phyloP scores from a whole-genome alignment of 2,797 vertebrate genomes.

The Pipistrellus pipistrellus region DNA sequence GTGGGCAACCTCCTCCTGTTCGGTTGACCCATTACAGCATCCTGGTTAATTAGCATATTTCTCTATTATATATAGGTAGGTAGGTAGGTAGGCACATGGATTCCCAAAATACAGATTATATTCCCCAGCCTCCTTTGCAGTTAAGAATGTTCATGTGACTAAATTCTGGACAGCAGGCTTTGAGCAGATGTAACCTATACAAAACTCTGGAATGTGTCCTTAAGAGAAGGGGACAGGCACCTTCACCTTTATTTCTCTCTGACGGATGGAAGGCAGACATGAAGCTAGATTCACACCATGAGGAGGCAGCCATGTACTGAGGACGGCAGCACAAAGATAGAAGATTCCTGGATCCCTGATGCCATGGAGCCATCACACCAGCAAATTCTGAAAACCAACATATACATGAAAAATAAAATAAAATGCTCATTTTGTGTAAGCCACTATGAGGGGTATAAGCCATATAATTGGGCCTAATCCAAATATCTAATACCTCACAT shows the following conservation, averaged over 20 bases:
- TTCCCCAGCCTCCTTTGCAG: not conserved
- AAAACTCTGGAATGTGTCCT: not conserved
- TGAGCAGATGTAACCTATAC: not conserved
- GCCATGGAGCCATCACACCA: not conserved
- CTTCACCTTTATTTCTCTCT: not conserved
- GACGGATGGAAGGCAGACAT: not conserved
- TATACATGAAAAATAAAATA: not conserved
- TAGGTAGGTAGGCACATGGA: not conserved
- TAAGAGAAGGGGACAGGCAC: not conserved
- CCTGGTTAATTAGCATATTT: no score
- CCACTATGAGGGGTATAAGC: not conserved
- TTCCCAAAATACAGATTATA: slow-evolving; percentile 36
- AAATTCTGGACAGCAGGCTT: not conserved
- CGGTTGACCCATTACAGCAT: no score
- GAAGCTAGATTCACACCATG: not conserved
- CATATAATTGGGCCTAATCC: not conserved
- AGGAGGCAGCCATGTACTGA: not conserved
- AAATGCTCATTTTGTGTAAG: not conserved
- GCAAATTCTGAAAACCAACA: not conserved
- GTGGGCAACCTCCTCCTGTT: no score
- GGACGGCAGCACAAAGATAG: not conserved
- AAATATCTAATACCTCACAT: not conserved
- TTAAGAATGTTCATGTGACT: not conserved
- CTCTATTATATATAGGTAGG: no score
- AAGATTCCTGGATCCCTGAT: not conserved